phyloP scores from a whole-genome alignment of 2,797 vertebrate species.

The Hephaestus fuliginosus region DNA sequence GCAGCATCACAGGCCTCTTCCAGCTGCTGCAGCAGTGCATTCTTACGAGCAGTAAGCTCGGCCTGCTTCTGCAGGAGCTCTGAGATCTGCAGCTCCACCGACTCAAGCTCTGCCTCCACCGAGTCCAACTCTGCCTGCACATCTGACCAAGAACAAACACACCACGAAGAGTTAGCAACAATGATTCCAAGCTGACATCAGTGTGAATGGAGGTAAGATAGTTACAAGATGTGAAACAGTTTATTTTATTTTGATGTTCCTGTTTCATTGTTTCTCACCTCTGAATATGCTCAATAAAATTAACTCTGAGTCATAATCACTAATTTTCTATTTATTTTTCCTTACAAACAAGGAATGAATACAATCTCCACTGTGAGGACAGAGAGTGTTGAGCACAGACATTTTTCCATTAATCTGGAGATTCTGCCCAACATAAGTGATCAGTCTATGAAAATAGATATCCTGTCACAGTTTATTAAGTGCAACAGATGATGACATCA shows the following conservation, averaged over 20 bases:
- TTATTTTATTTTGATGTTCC: neutral
- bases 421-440: too few species aligned
- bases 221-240: neutral
- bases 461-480: too few species aligned
- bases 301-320: too few species aligned
- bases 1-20: constrained; percentile 82
- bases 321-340: too few species aligned
- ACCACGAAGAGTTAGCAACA: constrained; percentile 10
- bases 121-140: constrained; percentile 89
- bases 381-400: too few species aligned
- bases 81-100: constrained; percentile 91
- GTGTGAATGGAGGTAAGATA: neutral
- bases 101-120: constrained; percentile 89
- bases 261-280: neutral
- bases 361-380: too few species aligned
- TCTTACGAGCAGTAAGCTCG: constrained; percentile 87
- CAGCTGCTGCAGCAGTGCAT: constrained; percentile 84
- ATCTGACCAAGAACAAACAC: constrained; percentile 61
- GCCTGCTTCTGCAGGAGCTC: constrained; percentile 92
- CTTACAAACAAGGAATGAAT: too few species aligned
- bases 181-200: neutral
- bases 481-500: too few species aligned
- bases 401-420: too few species aligned
- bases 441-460: too few species aligned
- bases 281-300: neutral